Evolutionary conservation across 2,888 invertebrate genomes (phyloP).

Genomic region (Phengaris arion): DNA sequence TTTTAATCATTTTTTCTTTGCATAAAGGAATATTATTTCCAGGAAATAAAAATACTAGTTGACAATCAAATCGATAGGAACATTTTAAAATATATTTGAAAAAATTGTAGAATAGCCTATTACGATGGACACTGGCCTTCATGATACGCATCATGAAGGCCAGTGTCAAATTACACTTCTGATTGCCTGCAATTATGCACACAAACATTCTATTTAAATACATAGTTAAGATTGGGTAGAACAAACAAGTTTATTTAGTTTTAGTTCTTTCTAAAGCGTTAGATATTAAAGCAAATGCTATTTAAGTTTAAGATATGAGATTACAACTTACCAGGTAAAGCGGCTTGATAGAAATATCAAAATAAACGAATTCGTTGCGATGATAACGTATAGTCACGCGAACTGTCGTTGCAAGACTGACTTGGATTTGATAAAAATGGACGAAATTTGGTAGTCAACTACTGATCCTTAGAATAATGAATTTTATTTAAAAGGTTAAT

Average conservation of each 20-base stretch:
- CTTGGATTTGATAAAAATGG: neutral
- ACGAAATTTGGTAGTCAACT: neutral
- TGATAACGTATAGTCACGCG: neutral
- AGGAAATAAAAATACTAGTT: too few relatives aligned
- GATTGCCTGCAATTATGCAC: neutral
- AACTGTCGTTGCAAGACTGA: neutral
- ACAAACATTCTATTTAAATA: neutral
- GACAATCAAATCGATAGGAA: too few relatives aligned
- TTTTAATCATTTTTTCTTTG: too few relatives aligned
- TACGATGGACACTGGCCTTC: too few relatives aligned
- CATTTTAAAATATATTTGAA: too few relatives aligned
- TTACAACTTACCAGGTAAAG: neutral
- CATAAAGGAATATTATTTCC: too few relatives aligned
- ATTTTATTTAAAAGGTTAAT: conserved; percentile 2
- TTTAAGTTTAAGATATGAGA: neutral
- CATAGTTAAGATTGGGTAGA: neutral
- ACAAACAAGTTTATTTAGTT: neutral
- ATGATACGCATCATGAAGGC: neutral
- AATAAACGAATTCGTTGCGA: neutral
- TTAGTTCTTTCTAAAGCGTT: neutral
- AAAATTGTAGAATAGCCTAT: too few relatives aligned
- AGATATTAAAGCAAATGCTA: neutral
- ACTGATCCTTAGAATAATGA: neutral
- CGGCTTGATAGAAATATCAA: neutral
- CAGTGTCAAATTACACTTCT: conserved; percentile 8